Base-by-base conservation (phyloP, 1,140 invertebrate genomes). In the Zaprionus kolodkinae region DNA sequence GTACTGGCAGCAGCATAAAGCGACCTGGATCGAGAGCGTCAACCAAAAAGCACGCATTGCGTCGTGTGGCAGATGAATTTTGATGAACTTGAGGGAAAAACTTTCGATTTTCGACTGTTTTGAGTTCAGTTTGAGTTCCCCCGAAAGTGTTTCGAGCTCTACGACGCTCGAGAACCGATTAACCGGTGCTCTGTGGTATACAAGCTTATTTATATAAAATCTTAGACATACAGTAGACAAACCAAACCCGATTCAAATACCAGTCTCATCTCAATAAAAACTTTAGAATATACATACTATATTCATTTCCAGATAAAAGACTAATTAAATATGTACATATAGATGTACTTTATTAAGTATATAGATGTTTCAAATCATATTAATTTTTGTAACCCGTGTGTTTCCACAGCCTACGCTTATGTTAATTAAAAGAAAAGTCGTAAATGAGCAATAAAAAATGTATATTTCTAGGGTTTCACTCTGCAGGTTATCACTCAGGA, bases 1-100 rank as follows among this genome's bases (percentile, higher is more conserved):
- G 65, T 88, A 85, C 54, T 88, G 85, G 63, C 85, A 85, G 56
- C 64, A 72, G 69, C 81, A 69, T 13, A 88, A 67, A 56, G 63
- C 68, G 15, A 85, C 21, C 55, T 81, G 71, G 27, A 89, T 67
- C 15, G 54, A 82, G 61, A 85, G 52, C 54, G 55, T 72, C 71
- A 85, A 67, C 78, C 78, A 79, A 50, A 85, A 76, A 64, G 62
- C 48, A 79, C 50, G 67, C 84, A 87, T 85, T 11, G 60, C 17
- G 62, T 57, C 59, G 40, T 45, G n/a, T 45, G 40, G 40, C n/a
- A 56, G 73, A 84, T 61, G 45, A 72, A 73, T 36, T 67, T 43
- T 52, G 30, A 67, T 56, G 43, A 71, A 45, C 40, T 45, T 15
- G 40, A 15, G n/a, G 40, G n/a, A 15, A 67, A 2, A 67, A 71